Base-by-base conservation (phyloP, 2,888 invertebrate species). In the Cyrtodaria siliqua region DNA sequence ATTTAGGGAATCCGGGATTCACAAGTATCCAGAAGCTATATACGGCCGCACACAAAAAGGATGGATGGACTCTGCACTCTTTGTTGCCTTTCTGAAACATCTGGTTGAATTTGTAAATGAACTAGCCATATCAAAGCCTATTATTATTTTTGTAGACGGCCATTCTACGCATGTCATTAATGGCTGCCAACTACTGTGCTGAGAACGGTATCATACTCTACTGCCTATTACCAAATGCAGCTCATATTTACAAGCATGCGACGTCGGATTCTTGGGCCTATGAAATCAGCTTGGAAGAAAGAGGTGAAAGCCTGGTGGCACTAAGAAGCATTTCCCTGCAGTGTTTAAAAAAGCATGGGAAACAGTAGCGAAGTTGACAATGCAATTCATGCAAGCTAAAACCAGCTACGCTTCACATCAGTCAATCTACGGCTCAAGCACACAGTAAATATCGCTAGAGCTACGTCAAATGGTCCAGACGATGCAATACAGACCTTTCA, bases 101-200 rank as follows among this genome's bases (percentile, higher is more conserved):
- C 27, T 64, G 2, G 44, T 62, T 38, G 2, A 53, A 6, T 61
- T 52, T 42, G 26, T 67, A 0, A 24, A 59, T 8, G 49, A 44
- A 0, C n/a, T 27, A 6, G 6, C 38, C 2, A 62, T 73, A 16
- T 26, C 29, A 26, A 33, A 29, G 2, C 75, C 79, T 0, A 61
- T 79, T n/a, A 47, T 75, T 26, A 26, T 73, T 16, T 68, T 63
- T 55, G 76, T 80, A 1, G 80, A 80, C 50, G 76, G 73, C 0
- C 76, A 80, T 27, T 66, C 64, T 1, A 75, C 75, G 1, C 66
- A 63, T 70, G 47, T 59, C 57, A 0, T 42, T 60, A 0, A 38
- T 50, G 2, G 64, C 74, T 12, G 23, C 70, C 23, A 24, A 44
- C 1, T 66, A 40, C 18, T 76, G 73, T 38, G 3, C 20, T 3